Conservation (phyloP, 2,797 vertebrate species). For the Macropus fuliginosus region DNA sequence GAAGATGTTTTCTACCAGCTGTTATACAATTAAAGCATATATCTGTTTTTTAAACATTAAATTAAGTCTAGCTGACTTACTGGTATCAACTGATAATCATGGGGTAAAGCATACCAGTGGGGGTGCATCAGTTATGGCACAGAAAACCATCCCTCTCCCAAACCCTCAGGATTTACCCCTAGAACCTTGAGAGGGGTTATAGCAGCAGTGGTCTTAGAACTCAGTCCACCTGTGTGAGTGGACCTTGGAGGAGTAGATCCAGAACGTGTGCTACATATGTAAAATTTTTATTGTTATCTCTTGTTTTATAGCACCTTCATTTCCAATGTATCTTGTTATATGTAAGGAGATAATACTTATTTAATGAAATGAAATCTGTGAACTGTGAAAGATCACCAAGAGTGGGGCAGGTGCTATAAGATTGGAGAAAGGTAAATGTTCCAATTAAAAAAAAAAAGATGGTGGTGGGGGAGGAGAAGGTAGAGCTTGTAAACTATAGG, state of each 20-base stretch:
- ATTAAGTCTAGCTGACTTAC: neutral
- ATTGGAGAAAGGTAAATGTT: neutral
- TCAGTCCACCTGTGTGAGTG: neutral
- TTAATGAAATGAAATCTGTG: neutral
- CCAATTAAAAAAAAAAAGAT: neutral
- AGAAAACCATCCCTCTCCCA: neutral
- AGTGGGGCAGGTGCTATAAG: neutral
- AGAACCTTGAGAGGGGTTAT: neutral
- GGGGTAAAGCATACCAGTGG: neutral
- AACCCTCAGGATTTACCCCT: neutral
- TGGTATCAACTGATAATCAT: neutral
- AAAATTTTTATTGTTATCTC: neutral
- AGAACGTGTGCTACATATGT: neutral
- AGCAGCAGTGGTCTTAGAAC: neutral
- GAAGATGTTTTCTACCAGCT: neutral
- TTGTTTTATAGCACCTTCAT: neutral
- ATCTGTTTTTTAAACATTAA: neutral
- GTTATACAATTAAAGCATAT: neutral
- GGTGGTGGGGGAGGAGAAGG: neutral
- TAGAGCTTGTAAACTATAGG: neutral
- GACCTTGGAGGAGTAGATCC: neutral
- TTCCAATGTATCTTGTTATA: neutral
- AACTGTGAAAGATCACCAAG: neutral
- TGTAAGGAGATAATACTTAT: neutral
- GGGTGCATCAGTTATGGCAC: neutral